Evolutionary conservation across 2,113 vertebrate species (phyloP), one percentile per base, ranked within the genome.

Genomic region (Nerophis ophidion): DNA sequence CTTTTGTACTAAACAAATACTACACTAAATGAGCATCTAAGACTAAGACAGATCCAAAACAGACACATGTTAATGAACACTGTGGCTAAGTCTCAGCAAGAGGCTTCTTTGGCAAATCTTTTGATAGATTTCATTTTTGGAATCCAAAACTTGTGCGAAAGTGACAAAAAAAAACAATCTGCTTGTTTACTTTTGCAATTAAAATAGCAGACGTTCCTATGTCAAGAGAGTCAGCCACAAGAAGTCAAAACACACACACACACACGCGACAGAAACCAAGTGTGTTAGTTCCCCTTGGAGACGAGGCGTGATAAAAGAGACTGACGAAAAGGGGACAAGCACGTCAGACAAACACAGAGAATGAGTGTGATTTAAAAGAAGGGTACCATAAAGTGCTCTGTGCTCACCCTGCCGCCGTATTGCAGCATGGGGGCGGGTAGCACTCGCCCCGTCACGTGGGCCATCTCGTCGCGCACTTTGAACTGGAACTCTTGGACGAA

Each of bases 401-500:
- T 87, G 79, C 92, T 93, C 94, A 99, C 97, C 93, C 97, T 92
- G 87, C 97, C 97, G 86, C 97, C 97, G 19, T 98, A 98, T 72
- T 98, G 96, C 85, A 99, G 83, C 96, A 98, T 97, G 4, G 96
- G 96, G 66, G 96, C 96, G 34, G 96, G 96, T 76, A 99, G 94
- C 75, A 99, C 97, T 0, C 97, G 93, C 53, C 97, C 97, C 0
- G 96, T 99, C 86, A 99, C 97, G 0, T 98, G 95, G 65, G 97
- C 95, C 97, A 99, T 99, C 89, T 99, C 97, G 81, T 99, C 97
- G 48, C 97, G 91, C 19, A 99, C 97, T 65, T 93, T 96, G 89
- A 99, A 98, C 70, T 98, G 95, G 89, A 99, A 99, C 81, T 99
- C 97, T 82, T 99, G 96, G 50, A 99, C 97, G 63, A 98, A 99